These are phyloP conservation scores for Chromoteleia sp. DNA, from an alignment of 2,888 invertebrate species.

Conservation along the genomic window DNA sequence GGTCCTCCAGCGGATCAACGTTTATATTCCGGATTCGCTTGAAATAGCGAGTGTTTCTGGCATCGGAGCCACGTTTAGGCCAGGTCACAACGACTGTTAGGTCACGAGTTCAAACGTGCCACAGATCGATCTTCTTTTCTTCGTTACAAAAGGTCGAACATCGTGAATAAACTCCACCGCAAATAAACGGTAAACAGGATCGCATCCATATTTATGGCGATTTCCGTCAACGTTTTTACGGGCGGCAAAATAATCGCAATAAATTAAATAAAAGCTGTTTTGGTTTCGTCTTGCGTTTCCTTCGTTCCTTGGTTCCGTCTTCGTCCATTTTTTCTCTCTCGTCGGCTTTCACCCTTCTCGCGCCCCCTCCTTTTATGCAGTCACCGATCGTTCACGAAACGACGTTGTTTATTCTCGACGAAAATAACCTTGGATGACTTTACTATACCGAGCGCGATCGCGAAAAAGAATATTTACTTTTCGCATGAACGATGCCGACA, in stretches of 20 bases:
- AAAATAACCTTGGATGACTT: constrained; percentile 66
- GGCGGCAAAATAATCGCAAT: constrained; percentile 21
- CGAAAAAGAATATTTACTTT: constrained; percentile 70
- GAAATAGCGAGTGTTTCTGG: constrained; percentile 59
- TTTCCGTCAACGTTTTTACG: neutral
- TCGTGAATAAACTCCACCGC: constrained; percentile 23
- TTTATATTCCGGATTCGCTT: constrained; percentile 33
- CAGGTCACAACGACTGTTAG: constrained; percentile 61
- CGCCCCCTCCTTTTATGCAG: constrained; percentile 11
- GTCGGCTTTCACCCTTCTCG: neutral
- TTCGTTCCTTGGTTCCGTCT: neutral
- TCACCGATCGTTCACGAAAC: constrained; percentile 59
- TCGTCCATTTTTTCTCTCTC: neutral
- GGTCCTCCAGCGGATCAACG: constrained; percentile 8
- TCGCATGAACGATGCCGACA: constrained; percentile 60
- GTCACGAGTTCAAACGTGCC: constrained; percentile 62
- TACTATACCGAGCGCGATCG: constrained; percentile 38
- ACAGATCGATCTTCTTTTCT: constrained; percentile 62
- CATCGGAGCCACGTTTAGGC: constrained; percentile 65
- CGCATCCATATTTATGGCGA: constrained; percentile 18
- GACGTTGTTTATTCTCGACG: constrained; percentile 69
- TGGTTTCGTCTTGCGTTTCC: neutral
- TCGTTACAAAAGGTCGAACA: constrained; percentile 46
- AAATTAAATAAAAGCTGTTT: constrained; percentile 36
- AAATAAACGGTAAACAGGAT: constrained; percentile 41